These are phyloP conservation scores for Jordanella pulchra DNA, from an alignment of 2,797 vertebrate genomes.

Conservation along the genomic window DNA sequence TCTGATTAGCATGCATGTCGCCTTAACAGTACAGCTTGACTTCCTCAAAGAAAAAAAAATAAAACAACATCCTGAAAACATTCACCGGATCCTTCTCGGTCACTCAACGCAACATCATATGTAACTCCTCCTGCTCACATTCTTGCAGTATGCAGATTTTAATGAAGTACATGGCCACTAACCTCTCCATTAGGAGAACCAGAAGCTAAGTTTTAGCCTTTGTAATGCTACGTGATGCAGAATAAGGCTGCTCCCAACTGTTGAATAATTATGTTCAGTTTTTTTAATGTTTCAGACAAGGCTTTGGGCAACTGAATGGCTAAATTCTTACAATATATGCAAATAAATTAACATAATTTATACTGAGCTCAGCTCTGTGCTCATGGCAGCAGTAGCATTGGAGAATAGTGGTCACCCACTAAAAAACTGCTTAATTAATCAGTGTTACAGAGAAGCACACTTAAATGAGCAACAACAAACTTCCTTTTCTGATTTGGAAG, in stretches of 20 bases:
- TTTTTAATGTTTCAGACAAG: slow-evolving; percentile 36
- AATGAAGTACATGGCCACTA: slow-evolving; percentile 51
- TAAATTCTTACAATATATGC: slow-evolving; percentile 63
- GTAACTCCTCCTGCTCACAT: slow-evolving; percentile 42
- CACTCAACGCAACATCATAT: slow-evolving; percentile 40
- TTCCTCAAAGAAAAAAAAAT: slow-evolving; percentile 15
- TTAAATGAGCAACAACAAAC: slow-evolving; percentile 33
- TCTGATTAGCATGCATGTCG: slow-evolving; percentile 57
- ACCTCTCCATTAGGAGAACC: slow-evolving; percentile 52
- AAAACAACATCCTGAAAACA: slow-evolving; percentile 34
- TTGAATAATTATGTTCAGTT: slow-evolving; percentile 62
- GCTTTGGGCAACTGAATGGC: slow-evolving; percentile 49
- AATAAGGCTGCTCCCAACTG: slow-evolving; percentile 17
- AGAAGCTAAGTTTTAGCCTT: slow-evolving; percentile 45
- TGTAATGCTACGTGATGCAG: slow-evolving; percentile 47
- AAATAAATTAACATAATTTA: slow-evolving; percentile 65
- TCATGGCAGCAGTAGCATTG: slow-evolving; percentile 42
- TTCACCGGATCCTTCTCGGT: slow-evolving; percentile 26
- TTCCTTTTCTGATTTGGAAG: slow-evolving; percentile 1
- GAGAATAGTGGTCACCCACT: slow-evolving; percentile 37
- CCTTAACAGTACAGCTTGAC: slow-evolving; percentile 49
- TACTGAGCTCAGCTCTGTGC: slow-evolving; percentile 35
- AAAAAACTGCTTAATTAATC: slow-evolving; percentile 43
- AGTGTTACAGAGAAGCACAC: not conserved
- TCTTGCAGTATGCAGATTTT: slow-evolving; percentile 42